Percentiles rank a stretch among this genome's conserved stretches.
phyloP scores from a whole-genome alignment of 1,140 invertebrate species.

The Teleopsis dalmanni region DNA sequence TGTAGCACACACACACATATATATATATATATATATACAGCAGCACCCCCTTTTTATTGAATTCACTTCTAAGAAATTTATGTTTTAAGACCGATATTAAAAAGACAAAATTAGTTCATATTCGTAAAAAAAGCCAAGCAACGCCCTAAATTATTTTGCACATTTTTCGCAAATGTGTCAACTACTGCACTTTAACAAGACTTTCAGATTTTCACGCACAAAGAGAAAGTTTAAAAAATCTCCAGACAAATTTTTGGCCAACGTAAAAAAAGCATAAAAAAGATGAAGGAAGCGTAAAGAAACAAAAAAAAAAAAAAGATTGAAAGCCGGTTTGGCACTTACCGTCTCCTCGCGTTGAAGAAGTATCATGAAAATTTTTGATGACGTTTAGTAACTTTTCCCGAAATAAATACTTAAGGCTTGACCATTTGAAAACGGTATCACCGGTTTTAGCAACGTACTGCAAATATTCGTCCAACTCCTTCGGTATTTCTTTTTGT shows the following conservation, averaged over 20 bases:
- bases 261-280: not conserved
- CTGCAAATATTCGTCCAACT: slow-evolving; percentile 82
- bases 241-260: not conserved
- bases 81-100: too few species aligned
- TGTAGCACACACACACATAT: too few species aligned
- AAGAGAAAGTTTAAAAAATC: slow-evolving; percentile 1
- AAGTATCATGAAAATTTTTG: slow-evolving; percentile 75
- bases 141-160: too few species aligned
- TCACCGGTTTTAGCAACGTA: slow-evolving; percentile 91
- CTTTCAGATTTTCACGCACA: not conserved
- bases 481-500: slow-evolving; percentile 72
- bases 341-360: slow-evolving; percentile 52
- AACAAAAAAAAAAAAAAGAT: not conserved
- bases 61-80: too few species aligned
- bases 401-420: slow-evolving; percentile 78
- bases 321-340: slow-evolving; percentile 4
- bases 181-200: not conserved
- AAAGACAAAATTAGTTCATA: too few species aligned
- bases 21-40: too few species aligned
- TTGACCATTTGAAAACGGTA: slow-evolving; percentile 85
- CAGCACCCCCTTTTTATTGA: too few species aligned
- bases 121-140: too few species aligned
- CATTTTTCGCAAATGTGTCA: not conserved
- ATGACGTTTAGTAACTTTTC: slow-evolving; percentile 82
- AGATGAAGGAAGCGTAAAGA: not conserved